Conservation (phyloP, 2,888 invertebrate genomes). For the Hypsopygia costalis region DNA sequence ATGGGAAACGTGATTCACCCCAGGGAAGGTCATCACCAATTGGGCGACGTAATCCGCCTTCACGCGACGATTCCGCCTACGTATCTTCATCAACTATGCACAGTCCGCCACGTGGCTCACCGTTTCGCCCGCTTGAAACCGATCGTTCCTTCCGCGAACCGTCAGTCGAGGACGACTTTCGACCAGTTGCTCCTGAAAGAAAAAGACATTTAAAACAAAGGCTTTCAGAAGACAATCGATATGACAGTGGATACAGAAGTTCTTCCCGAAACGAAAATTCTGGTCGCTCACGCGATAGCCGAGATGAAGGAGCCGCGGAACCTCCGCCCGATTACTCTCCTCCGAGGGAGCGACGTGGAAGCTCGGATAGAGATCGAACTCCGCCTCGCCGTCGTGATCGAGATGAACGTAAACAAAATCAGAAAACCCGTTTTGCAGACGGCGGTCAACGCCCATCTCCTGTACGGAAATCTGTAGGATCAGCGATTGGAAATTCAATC, state of each 20-base stretch:
- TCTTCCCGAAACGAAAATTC: conserved; percentile 78
- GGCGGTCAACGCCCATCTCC: conserved; percentile 62
- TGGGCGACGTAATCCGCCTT: conserved; percentile 69
- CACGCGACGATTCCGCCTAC: conserved; percentile 80
- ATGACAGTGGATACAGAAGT: conserved; percentile 80
- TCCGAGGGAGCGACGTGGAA: conserved; percentile 71
- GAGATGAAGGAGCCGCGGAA: conserved; percentile 77
- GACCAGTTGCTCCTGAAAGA: conserved; percentile 84
- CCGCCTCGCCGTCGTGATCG: conserved; percentile 70
- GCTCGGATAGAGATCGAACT: conserved; percentile 64
- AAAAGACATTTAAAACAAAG: conserved; percentile 81
- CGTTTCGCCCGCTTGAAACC: conserved; percentile 66
- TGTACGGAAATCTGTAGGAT: conserved; percentile 75
- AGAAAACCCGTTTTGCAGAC: conserved; percentile 85
- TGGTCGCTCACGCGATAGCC: conserved; percentile 68
- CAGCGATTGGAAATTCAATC: conserved; percentile 88
- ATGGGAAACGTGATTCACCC: conserved; percentile 67
- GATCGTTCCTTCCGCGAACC: conserved; percentile 73
- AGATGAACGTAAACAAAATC: conserved; percentile 81
- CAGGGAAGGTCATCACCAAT: conserved; percentile 64
- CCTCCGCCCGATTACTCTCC: conserved; percentile 88
- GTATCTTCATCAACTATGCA: conserved; percentile 80
- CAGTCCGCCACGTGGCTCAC: conserved; percentile 77
- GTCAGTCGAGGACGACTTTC: conserved; percentile 70
- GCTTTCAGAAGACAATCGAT: conserved; percentile 70